Base-by-base conservation (phyloP, 92 coral and sea anemone genomes). In the Siderastrea radians region DNA sequence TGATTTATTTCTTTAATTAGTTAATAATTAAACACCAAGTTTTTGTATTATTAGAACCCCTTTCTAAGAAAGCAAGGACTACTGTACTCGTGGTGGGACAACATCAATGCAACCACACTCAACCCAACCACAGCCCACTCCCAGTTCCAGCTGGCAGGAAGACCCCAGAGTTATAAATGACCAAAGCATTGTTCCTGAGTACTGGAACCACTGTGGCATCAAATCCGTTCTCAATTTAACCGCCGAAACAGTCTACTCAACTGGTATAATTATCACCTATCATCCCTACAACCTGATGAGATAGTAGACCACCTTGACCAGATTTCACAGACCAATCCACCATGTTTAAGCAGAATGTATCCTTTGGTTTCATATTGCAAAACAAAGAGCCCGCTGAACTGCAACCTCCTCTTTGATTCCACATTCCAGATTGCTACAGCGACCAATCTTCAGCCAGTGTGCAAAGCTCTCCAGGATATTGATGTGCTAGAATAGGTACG, bases 231-330 rank as follows among this genome's bases (percentile, higher is more conserved):
- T 0, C 87, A 90, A 75, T 82, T 54, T 49, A 81, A 77, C 60
- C 85, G 70, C 44, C 81, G 65, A 72, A 89, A 89, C 84, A 73
- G 88, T n/a, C 67, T 89, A 9, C 43, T 89, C 64, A 81, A 89
- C 49, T 89, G 92, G 90, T 86, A 89, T 89, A 92, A 84, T 65
- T 88, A 69, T 15, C 77, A 88, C 2, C 76, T 90, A 0, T 74
- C 77, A 5, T 79, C 83, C 64, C 86, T 82, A 1, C 46, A 83
- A 6, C 66, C 89, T n/a, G 66, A 72, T 6, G 82, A 91, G 78
- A 68, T 79, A 11, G 58, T 76, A 16, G 76, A 52, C 3, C 70
- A 84, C 76, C 62, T 92, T 1, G 82, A 78, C 26, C 80, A 50
- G 19, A 58, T 88, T 87, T 91, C 46, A 67, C 17, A 6, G 91